Evolutionary conservation across 2,797 vertebrate genomes (phyloP), one percentile per base, ranked within the genome.

Genomic region (Protonibea diacanthus): DNA sequence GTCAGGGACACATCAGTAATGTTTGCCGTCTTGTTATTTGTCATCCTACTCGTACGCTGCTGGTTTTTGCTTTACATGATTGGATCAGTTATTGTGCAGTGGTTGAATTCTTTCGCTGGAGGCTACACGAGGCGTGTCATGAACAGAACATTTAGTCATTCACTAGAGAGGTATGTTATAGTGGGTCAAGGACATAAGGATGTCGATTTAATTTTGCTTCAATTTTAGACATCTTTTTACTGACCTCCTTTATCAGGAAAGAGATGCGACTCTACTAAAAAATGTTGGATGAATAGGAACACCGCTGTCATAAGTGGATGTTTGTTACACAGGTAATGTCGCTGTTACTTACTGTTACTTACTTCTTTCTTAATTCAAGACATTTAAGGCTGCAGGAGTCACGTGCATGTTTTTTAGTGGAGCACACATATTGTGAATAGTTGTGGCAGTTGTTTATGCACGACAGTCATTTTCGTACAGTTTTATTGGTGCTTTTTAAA

Each of bases 201-300:
- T 10, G 3, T n/a, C 6, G 17, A 59, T 57, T 42, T 57, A 47
- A 59, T 15, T 47, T 4, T 6, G 13, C 38, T 45, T 59, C 4
- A 60, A 20, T 74, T 69, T 48, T 25, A 44, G 33, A 52, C 58
- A 62, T 17, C 38, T 13, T 45, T 38, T 38, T 38, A 47, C 25
- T 53, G 56, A 47, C 10, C n/a, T 20, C 9, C n/a, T 52, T 60
- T 42, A 18, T 38, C 7, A 40, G n/a, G 18, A 44, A 11, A 17
- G 2, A 12, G 20, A 23, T 2, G 18, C 20, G 5, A 33, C 9
- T 74, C 9, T 3, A 15, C 18, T 17, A 7, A 20, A 57, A 38
- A 6, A 0, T 11, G 42, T 44, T 42, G 0, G 20, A 71, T 11
- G 48, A 62, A 25, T 42, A 27, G 1, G 33, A 18, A 25, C n/a